Base-by-base conservation (phyloP, 2,888 invertebrate species). In the Heliconius hortense region DNA sequence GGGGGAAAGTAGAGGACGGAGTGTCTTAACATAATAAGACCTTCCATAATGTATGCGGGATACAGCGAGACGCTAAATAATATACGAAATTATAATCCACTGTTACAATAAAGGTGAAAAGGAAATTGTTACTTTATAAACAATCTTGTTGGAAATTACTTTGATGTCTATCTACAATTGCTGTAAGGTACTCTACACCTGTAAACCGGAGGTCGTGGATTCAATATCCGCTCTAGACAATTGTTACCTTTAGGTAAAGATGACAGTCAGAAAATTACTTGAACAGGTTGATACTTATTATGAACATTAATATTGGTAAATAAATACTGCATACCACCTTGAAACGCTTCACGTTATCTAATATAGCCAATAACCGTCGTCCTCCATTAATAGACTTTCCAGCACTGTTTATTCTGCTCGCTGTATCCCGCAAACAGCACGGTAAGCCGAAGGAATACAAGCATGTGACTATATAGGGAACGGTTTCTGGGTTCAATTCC, bases 151-250 rank as follows among this genome's bases (percentile, higher is more conserved):
- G 5, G n/a, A 39, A 39, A 64, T 64, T 39, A 39, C 13, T 39
- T 39, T 24, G 21, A 64, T n/a, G 35, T 35, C 39, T 64, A 24
- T 64, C 64, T 24, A n/a, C 39, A 39, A 64, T 39, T 39, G 39
- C 39, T 39, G 24, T 64, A 24, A 39, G n/a, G 5, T 15, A 11
- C 31, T 59, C 59, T 59, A 24, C 64, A 24, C 64, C n/a, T 39
- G 24, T n/a, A 11, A 24, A 24, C n/a, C 39, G 39, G 39, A 39
- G 18, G 24, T 64, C 35, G 64, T 13, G 39, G 39, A 64, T 64
- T 35, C 64, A 64, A 64, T 64, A 64, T 64, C 64, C 64, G 64
- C 35, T 39, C 24, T 35, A 64, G 64, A 64, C 64, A 39, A 39
- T 64, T 39, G 63, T 39, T 39, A 13, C 13, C 10, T n/a, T 64